phyloP scores from a whole-genome alignment of 2,797 vertebrate genomes.

The Cuculus canorus region DNA sequence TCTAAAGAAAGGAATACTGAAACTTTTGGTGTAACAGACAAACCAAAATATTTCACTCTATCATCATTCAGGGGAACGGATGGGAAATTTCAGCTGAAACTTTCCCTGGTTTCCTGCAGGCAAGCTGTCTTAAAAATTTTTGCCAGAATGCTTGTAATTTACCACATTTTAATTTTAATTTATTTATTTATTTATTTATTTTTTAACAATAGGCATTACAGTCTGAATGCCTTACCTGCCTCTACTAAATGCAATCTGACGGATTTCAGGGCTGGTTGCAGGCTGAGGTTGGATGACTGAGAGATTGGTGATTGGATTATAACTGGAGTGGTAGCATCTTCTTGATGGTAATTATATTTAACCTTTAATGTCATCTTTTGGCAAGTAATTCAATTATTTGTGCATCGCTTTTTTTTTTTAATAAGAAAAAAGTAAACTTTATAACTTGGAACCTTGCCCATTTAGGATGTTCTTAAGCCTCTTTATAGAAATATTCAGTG shows the following conservation, averaged over 20 bases:
- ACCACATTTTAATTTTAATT: neutral
- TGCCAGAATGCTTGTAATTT: neutral
- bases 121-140: neutral
- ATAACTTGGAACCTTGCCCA: neutral
- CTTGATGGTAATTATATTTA: neutral
- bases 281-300: neutral
- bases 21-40: neutral
- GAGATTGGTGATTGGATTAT: neutral
- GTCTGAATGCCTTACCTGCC: neutral
- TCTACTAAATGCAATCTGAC: neutral
- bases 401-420: neutral
- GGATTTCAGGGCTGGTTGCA: neutral
- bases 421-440: neutral
- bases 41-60: neutral
- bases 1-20: neutral
- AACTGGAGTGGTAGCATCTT: neutral
- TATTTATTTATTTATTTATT: no score
- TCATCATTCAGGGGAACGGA: neutral
- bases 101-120: neutral
- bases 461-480: neutral
- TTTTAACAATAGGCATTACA: neutral
- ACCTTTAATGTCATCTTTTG: neutral
- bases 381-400: neutral
- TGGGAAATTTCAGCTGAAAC: neutral
- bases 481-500: neutral